These are phyloP conservation scores for Teleogryllus oceanicus DNA, from an alignment of 2,888 invertebrate species.

Conservation along the genomic window DNA sequence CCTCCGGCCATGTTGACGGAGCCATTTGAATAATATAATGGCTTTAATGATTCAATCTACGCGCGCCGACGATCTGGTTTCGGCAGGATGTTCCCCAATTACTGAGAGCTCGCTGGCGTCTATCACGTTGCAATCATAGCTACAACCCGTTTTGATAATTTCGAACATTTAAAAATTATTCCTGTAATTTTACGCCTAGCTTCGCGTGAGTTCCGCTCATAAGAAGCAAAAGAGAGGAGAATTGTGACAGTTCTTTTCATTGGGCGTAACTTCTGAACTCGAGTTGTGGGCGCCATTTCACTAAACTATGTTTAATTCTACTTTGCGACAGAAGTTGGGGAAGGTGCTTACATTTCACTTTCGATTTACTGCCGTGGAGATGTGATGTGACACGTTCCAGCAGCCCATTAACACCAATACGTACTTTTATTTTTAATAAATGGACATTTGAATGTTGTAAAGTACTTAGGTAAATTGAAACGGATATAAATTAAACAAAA, in stretches of 20 bases:
- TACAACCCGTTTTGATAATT: neutral
- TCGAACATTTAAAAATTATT: slow-evolving; percentile 2
- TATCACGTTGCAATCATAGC: neutral
- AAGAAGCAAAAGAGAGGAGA: neutral
- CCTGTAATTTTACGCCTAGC: slow-evolving; percentile 18
- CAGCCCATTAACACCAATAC: too few relatives aligned
- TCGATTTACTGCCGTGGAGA: too few relatives aligned
- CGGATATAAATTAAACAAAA: too few relatives aligned
- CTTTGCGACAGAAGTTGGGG: too few relatives aligned
- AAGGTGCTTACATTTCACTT: too few relatives aligned
- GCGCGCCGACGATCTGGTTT: neutral
- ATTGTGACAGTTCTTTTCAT: neutral
- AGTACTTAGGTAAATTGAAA: too few relatives aligned
- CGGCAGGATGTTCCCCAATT: neutral
- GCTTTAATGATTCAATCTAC: slow-evolving; percentile 3
- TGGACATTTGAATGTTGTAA: too few relatives aligned
- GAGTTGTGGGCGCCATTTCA: neutral
- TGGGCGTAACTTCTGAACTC: neutral
- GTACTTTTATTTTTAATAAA: too few relatives aligned
- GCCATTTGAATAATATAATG: slow-evolving; percentile 18
- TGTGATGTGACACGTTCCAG: too few relatives aligned
- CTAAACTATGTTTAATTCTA: too few relatives aligned
- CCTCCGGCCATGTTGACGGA: neutral
- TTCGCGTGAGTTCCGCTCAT: neutral
- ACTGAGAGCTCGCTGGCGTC: neutral